Base-by-base conservation (phyloP, 2,797 vertebrate genomes). In the Paguma larvata region DNA sequence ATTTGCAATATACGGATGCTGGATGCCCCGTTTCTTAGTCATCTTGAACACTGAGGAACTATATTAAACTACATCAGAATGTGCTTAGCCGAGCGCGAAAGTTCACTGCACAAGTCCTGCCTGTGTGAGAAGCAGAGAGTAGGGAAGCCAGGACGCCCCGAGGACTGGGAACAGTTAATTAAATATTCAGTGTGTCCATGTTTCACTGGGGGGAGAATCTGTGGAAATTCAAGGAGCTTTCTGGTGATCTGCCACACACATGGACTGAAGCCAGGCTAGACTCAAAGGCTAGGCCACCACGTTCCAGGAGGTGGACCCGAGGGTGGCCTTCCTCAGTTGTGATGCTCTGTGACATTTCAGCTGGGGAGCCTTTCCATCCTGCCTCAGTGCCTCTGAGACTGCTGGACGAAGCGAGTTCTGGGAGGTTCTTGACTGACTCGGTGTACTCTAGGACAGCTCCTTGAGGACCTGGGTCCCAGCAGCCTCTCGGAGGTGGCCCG, bases 331-430 rank as follows among this genome's bases (percentile, higher is more conserved):
- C 82, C n/a, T 73, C 0, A 84, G 85, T 88, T 87, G 96, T 68
- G 94, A 97, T 91, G 63, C 84, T 96, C 77, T n/a, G 32, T 72
- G 89, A 96, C 91, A 95, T 96, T 92, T 97, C 84, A 95, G 93
- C 59, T 6, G 10, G 38, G 77, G 72, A 53, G 70, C 2, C 59
- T 85, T 82, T 75, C 27, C 7, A 75, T 97, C 70, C 70, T 0
- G 0, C 77, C 72, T 86, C 83, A 8, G 0, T 3, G 80, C 72
- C 51, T 86, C 92, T 73, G 23, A 94, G 91, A 86, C 51, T 11
- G 91, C 53, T n/a, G 8, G 6, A 83, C 82, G 78, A 56, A 91
- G 96, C 68, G 46, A 9, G 73, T 48, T 48, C 11, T 65, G 56
- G 87, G 63, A 91, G 96, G 83, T 38, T 94, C 97, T 83, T 51